A percentile compares a stretch with the other conserved stretches of the same genome.
These are phyloP conservation scores for Uropsilus gracilis DNA, from an alignment of 2,113 vertebrate species.

Conservation along the genomic window DNA sequence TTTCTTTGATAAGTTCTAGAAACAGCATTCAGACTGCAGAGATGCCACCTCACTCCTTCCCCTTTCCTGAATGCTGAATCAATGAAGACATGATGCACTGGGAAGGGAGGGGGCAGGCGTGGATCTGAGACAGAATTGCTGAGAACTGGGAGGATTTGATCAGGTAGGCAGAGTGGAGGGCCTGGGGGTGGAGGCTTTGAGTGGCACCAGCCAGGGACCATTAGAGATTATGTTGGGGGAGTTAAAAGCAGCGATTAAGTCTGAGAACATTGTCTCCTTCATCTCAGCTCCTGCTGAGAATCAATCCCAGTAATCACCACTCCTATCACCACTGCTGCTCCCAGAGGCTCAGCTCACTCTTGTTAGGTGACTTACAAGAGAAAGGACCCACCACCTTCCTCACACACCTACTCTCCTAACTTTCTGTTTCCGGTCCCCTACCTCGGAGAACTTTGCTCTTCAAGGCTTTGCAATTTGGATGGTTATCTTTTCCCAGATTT, in stretches of 20 bases:
- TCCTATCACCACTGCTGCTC: neutral
- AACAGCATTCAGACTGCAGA: neutral
- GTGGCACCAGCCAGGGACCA: slow-evolving; percentile 55
- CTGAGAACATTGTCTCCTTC: slow-evolving; percentile 69
- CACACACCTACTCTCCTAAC: neutral
- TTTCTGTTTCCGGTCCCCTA: neutral
- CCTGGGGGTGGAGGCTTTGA: slow-evolving; percentile 35
- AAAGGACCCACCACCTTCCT: neutral
- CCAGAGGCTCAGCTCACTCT: neutral
- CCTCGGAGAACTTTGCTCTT: neutral
- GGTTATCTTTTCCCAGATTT: slow-evolving; percentile 14
- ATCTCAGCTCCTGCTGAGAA: slow-evolving; percentile 63
- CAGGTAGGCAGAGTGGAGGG: neutral
- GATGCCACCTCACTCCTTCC: neutral
- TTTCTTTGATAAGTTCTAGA: neutral
- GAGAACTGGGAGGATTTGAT: neutral
- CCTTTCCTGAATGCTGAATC: neutral
- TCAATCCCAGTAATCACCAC: slow-evolving; percentile 57
- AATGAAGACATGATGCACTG: neutral
- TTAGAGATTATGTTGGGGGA: slow-evolving; percentile 51
- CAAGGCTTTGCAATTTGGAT: neutral
- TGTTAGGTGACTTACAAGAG: neutral
- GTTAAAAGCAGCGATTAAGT: slow-evolving; percentile 65
- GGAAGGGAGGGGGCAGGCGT: neutral
- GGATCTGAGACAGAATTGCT: neutral